phyloP scores from a whole-genome alignment of 1,140 invertebrate genomes.

The Gryllus bimaculatus region DNA sequence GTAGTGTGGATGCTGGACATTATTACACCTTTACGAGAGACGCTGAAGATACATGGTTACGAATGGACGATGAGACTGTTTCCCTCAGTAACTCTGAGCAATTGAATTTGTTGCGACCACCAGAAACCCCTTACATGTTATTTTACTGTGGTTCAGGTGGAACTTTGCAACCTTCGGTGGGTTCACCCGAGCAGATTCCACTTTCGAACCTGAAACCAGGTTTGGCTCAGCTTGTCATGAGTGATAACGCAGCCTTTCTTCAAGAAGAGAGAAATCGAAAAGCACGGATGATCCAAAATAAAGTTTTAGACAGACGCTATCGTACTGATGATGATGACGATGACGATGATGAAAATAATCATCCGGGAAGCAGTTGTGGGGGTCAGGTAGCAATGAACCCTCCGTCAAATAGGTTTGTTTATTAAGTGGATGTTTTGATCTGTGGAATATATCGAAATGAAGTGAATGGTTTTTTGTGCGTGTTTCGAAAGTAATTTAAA shows the following conservation, averaged over 20 bases:
- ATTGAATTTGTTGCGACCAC: slow-evolving; percentile 42
- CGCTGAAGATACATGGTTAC: slow-evolving; percentile 56
- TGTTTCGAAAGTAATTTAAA: no score
- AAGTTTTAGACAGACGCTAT: background rate
- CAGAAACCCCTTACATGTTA: slow-evolving; percentile 73
- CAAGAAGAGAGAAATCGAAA: slow-evolving; percentile 12
- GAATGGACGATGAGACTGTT: slow-evolving; percentile 70
- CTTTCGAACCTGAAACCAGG: background rate
- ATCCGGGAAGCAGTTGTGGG: slow-evolving; percentile 12
- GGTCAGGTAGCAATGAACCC: background rate
- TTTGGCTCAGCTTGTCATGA: background rate
- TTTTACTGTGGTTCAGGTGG: slow-evolving; percentile 46
- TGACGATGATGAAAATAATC: slow-evolving; percentile 8
- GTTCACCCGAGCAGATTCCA: background rate
- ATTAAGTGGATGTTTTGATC: background rate
- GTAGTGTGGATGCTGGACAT: slow-evolving; percentile 72
- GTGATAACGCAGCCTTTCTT: background rate
- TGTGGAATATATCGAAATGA: no score
- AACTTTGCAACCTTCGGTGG: background rate
- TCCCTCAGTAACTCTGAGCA: slow-evolving; percentile 47
- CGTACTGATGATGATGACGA: background rate
- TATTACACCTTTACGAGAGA: slow-evolving; percentile 75
- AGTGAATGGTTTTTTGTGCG: no score
- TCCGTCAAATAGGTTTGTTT: slow-evolving; percentile 14
- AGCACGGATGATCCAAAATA: background rate